These are phyloP conservation scores for Meandrina meandrites DNA, from an alignment of 92 coral and sea anemone species.

Conservation along the genomic window DNA sequence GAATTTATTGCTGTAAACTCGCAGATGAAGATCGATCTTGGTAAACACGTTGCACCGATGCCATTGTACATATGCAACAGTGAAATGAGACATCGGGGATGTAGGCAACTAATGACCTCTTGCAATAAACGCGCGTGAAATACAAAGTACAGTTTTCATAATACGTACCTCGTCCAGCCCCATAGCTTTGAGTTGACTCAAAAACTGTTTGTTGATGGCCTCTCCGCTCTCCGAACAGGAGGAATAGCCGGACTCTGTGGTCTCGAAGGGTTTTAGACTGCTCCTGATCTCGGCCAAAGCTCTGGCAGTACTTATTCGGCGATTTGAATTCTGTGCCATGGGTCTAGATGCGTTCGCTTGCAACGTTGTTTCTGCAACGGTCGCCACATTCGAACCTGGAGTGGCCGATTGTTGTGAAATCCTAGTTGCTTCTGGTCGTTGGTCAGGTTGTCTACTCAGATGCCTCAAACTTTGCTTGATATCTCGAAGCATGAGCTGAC, in stretches of 20 bases:
- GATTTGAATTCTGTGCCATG: slow-evolving; percentile 40
- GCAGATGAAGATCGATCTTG: neutral
- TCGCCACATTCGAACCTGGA: slow-evolving; percentile 15
- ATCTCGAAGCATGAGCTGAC: slow-evolving; percentile 89
- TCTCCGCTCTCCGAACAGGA: slow-evolving; percentile 79
- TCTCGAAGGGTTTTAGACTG: slow-evolving; percentile 81
- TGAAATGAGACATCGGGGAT: neutral
- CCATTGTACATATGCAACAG: neutral
- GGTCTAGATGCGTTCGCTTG: slow-evolving; percentile 41
- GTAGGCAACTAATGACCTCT: neutral
- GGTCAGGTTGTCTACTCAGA: slow-evolving; percentile 75
- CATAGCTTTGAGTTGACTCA: slow-evolving; percentile 71
- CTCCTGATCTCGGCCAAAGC: slow-evolving; percentile 79
- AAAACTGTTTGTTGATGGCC: slow-evolving; percentile 67
- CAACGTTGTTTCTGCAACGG: slow-evolving; percentile 35
- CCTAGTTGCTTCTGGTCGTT: neutral
- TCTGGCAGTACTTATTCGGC: slow-evolving; percentile 71
- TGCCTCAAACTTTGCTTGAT: slow-evolving; percentile 89
- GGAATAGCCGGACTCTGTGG: slow-evolving; percentile 87
- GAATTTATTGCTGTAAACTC: slow-evolving; percentile 19
- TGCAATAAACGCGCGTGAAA: neutral
- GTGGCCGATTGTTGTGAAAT: slow-evolving; percentile 28
- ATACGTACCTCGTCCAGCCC: slow-evolving; percentile 80
- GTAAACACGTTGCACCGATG: neutral
- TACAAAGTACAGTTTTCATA: neutral